phyloP scores from a whole-genome alignment of 2,797 vertebrate species.

The Intellagama lesueurii region DNA sequence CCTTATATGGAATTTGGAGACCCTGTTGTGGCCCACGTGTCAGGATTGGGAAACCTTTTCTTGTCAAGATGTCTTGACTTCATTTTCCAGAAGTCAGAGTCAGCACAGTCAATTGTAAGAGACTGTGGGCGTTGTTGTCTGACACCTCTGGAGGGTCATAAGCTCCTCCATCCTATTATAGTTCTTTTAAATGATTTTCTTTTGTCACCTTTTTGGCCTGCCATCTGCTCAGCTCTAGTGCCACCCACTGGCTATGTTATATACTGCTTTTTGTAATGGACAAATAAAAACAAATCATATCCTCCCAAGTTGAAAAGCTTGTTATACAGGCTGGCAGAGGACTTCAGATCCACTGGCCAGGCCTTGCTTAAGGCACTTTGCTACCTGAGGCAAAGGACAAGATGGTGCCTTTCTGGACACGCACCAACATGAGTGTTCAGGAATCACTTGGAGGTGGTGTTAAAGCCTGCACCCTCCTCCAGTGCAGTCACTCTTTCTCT shows the following conservation, averaged over 20 bases:
- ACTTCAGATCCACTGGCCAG: background rate
- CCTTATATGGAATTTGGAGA: background rate
- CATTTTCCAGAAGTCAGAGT: background rate
- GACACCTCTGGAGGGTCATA: background rate
- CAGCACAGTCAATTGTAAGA: background rate
- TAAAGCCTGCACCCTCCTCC: no score
- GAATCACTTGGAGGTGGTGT: no score
- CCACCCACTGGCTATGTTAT: background rate
- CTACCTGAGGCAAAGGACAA: background rate
- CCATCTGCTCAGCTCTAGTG: background rate
- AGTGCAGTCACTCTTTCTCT: no score
- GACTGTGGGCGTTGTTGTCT: background rate
- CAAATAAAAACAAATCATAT: conserved; percentile 1
- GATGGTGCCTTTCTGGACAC: background rate
- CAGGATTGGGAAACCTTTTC: background rate
- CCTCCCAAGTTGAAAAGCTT: background rate
- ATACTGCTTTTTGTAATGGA: no score
- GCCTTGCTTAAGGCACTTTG: background rate
- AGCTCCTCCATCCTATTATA: background rate
- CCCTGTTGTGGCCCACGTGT: background rate
- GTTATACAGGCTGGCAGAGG: background rate
- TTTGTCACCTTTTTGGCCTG: background rate
- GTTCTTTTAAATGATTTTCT: background rate
- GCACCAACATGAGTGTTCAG: no score
- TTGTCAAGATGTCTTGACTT: background rate